A percentile compares a stretch with the other conserved stretches of the same genome.
Conservation (phyloP, 2,888 invertebrate genomes). For the Folsomia candida region DNA sequence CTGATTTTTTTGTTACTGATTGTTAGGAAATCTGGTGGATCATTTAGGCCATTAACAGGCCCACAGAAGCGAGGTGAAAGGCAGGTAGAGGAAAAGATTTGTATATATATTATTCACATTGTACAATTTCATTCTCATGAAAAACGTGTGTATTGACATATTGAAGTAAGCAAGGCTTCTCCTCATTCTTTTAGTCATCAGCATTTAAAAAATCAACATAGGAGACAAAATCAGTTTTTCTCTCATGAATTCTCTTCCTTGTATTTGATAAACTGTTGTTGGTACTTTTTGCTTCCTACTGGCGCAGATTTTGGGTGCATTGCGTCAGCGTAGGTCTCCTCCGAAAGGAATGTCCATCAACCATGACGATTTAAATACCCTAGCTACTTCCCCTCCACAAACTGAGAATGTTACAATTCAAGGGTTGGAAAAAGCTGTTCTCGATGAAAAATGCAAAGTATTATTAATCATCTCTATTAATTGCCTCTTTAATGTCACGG, state of each 20-base stretch:
- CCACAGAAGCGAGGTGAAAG: constrained; percentile 52
- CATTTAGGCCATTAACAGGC: constrained; percentile 76
- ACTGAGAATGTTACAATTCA: constrained; percentile 81
- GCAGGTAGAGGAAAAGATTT: no score
- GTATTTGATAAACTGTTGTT: no score
- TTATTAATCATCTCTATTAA: constrained; percentile 57
- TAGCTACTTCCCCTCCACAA: constrained; percentile 74
- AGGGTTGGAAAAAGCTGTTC: constrained; percentile 89
- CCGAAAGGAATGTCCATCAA: constrained; percentile 97
- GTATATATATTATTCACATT: no score
- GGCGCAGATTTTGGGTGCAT: constrained; percentile 50
- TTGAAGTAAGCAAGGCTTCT: no score
- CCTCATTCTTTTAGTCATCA: no score
- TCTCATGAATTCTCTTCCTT: no score
- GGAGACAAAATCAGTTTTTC: no score
- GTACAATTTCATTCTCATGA: no score
- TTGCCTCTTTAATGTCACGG: no score
- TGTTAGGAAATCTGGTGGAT: constrained; percentile 73
- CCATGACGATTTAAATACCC: constrained; percentile 90
- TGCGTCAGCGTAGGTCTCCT: constrained; percentile 70
- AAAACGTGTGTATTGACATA: no score
- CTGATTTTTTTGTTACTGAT: constrained; percentile 37
- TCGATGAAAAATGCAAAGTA: constrained; percentile 94
- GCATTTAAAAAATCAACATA: no score
- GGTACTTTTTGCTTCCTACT: no score